Evolutionary conservation across 2,113 vertebrate genomes (phyloP).

Genomic region (Numida meleagris): DNA sequence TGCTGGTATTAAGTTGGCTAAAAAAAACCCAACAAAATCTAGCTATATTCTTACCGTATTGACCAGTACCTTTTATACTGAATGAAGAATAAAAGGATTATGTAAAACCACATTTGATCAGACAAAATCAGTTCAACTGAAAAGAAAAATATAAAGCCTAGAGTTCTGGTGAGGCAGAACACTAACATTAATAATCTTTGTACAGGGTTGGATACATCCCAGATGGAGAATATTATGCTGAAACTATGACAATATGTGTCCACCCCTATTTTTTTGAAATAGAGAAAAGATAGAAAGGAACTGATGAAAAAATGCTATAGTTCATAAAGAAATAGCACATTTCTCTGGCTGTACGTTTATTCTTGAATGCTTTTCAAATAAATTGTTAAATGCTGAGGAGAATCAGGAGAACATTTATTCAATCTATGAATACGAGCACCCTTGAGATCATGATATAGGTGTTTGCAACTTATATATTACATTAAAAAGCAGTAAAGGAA

Average conservation of each 20-base stretch:
- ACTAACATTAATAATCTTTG: not conserved
- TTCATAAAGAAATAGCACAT: not conserved
- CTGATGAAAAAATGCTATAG: not conserved
- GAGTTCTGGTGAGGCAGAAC: not conserved
- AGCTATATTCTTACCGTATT: not conserved
- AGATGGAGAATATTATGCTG: not conserved
- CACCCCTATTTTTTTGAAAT: not conserved
- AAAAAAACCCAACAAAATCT: not conserved
- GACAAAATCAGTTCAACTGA: fast-evolving
- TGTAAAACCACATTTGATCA: not conserved
- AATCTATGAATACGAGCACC: not conserved
- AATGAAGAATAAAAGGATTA: not conserved
- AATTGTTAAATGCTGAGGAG: not conserved
- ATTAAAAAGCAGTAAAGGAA: not conserved
- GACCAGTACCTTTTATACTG: not conserved
- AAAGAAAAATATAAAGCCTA: not conserved
- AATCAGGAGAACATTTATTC: not conserved
- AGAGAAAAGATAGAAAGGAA: not conserved
- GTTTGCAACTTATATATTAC: not conserved
- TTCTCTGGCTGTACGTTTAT: not conserved
- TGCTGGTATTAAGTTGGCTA: not conserved
- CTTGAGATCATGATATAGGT: not conserved
- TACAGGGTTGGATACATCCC: not conserved
- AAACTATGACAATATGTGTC: not conserved
- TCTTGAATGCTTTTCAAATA: not conserved